Conservation (phyloP, 92 coral and sea anemone genomes). For the Pocillopora meandrina region DNA sequence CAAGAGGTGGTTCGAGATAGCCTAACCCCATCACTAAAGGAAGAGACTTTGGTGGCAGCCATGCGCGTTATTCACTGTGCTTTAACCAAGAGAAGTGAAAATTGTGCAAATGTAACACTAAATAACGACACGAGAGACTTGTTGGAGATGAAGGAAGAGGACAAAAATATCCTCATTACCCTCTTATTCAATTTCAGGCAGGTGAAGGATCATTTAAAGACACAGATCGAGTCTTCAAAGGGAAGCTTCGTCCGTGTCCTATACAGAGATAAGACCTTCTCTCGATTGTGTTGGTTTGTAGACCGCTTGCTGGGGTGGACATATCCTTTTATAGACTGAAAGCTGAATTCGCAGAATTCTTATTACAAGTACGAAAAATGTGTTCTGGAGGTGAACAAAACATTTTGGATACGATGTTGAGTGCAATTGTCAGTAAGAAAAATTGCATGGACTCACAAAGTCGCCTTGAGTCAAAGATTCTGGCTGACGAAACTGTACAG, state of each 20-base stretch:
- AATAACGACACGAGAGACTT: not conserved
- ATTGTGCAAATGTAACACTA: not conserved
- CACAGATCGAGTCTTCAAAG: not conserved
- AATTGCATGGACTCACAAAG: not conserved
- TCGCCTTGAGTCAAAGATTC: not conserved
- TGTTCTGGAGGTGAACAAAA: not conserved
- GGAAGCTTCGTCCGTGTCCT: not conserved
- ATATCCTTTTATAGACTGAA: not conserved
- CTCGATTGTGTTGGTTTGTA: not conserved
- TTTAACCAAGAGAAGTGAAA: not conserved
- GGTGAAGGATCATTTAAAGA: not conserved
- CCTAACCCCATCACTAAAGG: not conserved
- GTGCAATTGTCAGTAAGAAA: not conserved
- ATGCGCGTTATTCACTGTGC: constrained; percentile 10
- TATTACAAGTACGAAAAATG: not conserved
- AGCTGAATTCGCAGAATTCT: not conserved
- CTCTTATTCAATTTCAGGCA: not conserved
- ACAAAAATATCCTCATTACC: not conserved
- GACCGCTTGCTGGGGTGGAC: not conserved
- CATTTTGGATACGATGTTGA: not conserved
- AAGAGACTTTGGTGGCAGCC: not conserved
- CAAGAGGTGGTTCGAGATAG: constrained; percentile 21
- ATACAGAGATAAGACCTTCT: not conserved
- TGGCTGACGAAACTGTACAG: not conserved
- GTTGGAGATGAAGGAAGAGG: not conserved